phyloP scores from a whole-genome alignment of 2,888 invertebrate species.

The Caenorhabditis uteleia region DNA sequence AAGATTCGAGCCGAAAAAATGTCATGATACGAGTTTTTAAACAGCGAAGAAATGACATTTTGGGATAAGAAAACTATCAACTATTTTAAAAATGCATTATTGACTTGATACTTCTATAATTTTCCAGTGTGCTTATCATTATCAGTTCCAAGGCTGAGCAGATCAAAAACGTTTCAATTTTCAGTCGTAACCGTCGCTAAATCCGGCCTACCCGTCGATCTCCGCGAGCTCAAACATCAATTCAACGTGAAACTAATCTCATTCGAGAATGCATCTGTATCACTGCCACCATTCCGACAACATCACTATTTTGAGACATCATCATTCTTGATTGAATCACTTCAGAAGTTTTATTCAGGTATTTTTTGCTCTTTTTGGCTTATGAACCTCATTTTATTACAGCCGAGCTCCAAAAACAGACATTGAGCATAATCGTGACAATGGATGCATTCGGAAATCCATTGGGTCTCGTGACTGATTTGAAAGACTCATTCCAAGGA shows the following conservation, averaged over 20 bases:
- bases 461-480: slow-evolving; percentile 90
- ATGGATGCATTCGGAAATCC: slow-evolving; percentile 98
- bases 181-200: slow-evolving; percentile 88
- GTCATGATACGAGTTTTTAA: too few species aligned
- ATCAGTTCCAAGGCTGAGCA: too few species aligned
- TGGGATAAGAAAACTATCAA: too few species aligned
- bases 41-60: too few species aligned
- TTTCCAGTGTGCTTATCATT: too few species aligned
- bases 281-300: slow-evolving; percentile 83
- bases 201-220: slow-evolving; percentile 76
- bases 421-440: slow-evolving; percentile 90
- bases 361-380: background rate
- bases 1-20: too few species aligned
- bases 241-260: slow-evolving; percentile 87
- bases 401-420: slow-evolving; percentile 90
- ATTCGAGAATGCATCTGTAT: slow-evolving; percentile 91
- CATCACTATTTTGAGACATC: slow-evolving; percentile 90
- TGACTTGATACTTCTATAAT: too few species aligned
- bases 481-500: slow-evolving; percentile 87
- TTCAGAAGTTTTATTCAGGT: slow-evolving; percentile 83
- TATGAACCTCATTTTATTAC: background rate
- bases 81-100: too few species aligned
- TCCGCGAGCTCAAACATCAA: slow-evolving; percentile 82
- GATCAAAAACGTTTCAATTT: too few species aligned
- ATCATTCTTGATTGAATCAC: slow-evolving; percentile 81